A percentile compares a stretch with the other conserved stretches of the same genome.
Conservation (phyloP, 2,888 invertebrate genomes). For the Keiferia lycopersicella region DNA sequence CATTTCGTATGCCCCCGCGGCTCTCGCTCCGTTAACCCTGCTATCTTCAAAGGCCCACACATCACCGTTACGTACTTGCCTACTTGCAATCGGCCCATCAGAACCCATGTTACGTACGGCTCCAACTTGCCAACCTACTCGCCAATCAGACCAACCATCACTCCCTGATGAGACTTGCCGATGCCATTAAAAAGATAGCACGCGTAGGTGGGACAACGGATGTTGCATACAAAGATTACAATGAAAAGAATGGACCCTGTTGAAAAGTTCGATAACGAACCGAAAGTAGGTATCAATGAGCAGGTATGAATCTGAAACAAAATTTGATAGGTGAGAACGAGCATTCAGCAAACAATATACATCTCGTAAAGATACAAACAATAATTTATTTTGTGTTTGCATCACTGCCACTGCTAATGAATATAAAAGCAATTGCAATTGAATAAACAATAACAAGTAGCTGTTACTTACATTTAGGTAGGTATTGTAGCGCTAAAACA, state of each 20-base stretch:
- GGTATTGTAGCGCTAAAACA: not conserved
- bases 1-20: conserved; percentile 55
- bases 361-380: not conserved
- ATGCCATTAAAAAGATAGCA: conserved; percentile 21
- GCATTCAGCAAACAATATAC: not conserved
- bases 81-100: conserved; percentile 47
- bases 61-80: conserved; percentile 60
- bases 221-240: conserved; percentile 20
- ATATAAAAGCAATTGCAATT: not conserved
- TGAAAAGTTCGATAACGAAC: conserved; percentile 15
- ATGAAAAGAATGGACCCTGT: conserved; percentile 15
- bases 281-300: conserved; percentile 4
- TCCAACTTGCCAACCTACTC: conserved; percentile 36
- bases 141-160: conserved; percentile 16
- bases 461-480: too few relatives aligned
- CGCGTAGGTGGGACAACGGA: conserved; percentile 14
- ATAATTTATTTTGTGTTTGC: not conserved
- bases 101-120: conserved; percentile 22
- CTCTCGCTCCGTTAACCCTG: conserved; percentile 64
- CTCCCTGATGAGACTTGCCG: conserved; percentile 28
- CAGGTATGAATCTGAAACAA: not conserved
- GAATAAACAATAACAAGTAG: conserved; percentile 3
- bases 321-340: not conserved
- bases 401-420: not conserved
- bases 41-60: conserved; percentile 56